Base-by-base conservation (phyloP, 1,140 invertebrate species). In the Rhyacophila brunnea region DNA sequence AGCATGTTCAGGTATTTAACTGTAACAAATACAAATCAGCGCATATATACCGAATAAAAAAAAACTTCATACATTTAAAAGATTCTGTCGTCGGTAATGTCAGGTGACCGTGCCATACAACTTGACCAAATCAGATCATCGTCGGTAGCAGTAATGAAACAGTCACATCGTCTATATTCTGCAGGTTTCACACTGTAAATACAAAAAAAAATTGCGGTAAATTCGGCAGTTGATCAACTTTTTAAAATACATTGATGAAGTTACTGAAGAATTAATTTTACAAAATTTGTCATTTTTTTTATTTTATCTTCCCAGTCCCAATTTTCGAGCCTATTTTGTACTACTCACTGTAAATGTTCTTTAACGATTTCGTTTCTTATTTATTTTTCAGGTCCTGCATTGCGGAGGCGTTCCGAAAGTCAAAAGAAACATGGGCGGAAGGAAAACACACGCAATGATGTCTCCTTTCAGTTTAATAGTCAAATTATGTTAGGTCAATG, bases 1-100 rank as follows among this genome's bases (percentile, higher is more conserved):
- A 87, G 87, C 68, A 77, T 87, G 4, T 97, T 97, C 73, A 88
- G 93, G 91, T 93, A 80, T 64, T 66, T 15, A 20, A 18, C 11
- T 38, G 23, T n/a, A 2, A 2, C 13, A 35, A 35, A 7, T 36
- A 35, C 34, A 7, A 35, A 7, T 35, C 6, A 35, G 34, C 6
- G n/a, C n/a, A 35, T 35, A 7, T 35, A 7, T n/a, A 35, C n/a
- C n/a, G 6, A 35, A 35, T 35, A 35, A 35, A 35, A 7, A 6
- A 35, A 35, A 35, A 35, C 38, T 40, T 4, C 11, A 5, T 4
- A 15, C 11, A 3, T 11, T 40, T 40, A 5, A 13, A 40, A 3
- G 3, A 15, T n/a, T n/a, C n/a, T n/a, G n/a, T n/a, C n/a, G n/a
- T n/a, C n/a, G n/a, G n/a, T n/a, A n/a, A n/a, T n/a, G n/a, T n/a